Evolutionary conservation across 2,797 vertebrate genomes (phyloP).

Genomic region (Karalla daura): DNA sequence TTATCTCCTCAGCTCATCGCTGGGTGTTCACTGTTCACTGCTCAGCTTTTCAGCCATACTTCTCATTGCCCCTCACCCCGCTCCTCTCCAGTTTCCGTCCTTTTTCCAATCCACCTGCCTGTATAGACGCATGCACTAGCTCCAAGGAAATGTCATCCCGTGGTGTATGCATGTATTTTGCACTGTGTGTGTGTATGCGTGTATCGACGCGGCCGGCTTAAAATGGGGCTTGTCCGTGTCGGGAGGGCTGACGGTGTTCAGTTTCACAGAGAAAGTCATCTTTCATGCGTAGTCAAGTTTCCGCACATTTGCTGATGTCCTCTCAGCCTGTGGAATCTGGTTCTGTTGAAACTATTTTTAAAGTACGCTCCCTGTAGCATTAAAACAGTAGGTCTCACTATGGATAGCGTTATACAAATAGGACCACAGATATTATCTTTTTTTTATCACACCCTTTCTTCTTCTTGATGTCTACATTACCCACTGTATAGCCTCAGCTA

Average conservation of each 20-base stretch:
- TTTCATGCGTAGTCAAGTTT: not conserved
- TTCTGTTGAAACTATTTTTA: not conserved
- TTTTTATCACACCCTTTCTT: not conserved
- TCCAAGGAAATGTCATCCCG: slow-evolving; percentile 5
- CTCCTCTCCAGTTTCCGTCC: not conserved
- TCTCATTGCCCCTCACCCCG: not conserved
- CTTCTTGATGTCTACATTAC: not conserved
- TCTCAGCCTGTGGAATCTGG: not conserved
- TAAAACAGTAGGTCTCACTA: not conserved
- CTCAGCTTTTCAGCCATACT: slow-evolving; percentile 61
- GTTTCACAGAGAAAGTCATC: not conserved
- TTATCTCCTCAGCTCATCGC: slow-evolving; percentile 73
- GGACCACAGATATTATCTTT: not conserved
- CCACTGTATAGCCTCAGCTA: not conserved
- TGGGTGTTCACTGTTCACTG: slow-evolving; percentile 62
- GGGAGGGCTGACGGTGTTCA: not conserved
- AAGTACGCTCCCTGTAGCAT: not conserved
- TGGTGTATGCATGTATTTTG: slow-evolving; percentile 4
- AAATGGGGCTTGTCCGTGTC: slow-evolving; percentile 1
- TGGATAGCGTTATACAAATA: not conserved
- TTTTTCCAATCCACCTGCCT: not conserved
- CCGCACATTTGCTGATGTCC: not conserved
- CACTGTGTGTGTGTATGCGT: not conserved
- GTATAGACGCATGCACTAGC: slow-evolving; percentile 11
- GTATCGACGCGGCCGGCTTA: not conserved